phyloP scores from a whole-genome alignment of 2,888 invertebrate species.

The Drosophila mimetica region DNA sequence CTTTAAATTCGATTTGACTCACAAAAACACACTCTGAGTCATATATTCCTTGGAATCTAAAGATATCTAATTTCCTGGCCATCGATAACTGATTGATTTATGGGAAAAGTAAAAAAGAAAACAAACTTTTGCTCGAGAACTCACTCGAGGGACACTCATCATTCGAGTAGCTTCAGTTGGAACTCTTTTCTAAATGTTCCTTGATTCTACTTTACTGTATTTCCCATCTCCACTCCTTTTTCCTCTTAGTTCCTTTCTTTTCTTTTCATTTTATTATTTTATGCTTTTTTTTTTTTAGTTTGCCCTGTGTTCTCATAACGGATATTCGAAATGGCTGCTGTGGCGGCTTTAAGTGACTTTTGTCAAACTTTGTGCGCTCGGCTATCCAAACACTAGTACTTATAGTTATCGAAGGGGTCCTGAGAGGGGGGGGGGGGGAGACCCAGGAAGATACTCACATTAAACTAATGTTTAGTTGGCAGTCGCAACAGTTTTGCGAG shows the following conservation, averaged over 20 bases:
- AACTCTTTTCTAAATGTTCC: conserved; percentile 24
- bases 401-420: conserved; percentile 67
- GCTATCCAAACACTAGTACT: conserved; percentile 64
- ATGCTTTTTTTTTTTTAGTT: conserved; percentile 28
- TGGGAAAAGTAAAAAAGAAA: conserved; percentile 32
- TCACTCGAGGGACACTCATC: conserved; percentile 28
- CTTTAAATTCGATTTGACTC: neutral
- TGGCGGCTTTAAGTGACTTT: conserved; percentile 77
- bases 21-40: neutral
- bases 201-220: neutral
- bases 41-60: neutral
- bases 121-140: conserved; percentile 18
- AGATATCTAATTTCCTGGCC: conserved; percentile 17
- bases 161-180: conserved; percentile 24
- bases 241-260: conserved; percentile 5
- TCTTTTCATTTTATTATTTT: conserved; percentile 22
- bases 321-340: conserved; percentile 70
- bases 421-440: neutral
- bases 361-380: conserved; percentile 70
- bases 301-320: conserved; percentile 59
- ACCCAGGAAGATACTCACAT: conserved; percentile 47
- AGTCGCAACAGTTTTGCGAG: conserved; percentile 71
- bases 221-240: neutral
- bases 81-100: conserved; percentile 40
- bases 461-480: conserved; percentile 77